Conservation (phyloP, 2,113 vertebrate species). For the Melanostigma gelatinosum region DNA sequence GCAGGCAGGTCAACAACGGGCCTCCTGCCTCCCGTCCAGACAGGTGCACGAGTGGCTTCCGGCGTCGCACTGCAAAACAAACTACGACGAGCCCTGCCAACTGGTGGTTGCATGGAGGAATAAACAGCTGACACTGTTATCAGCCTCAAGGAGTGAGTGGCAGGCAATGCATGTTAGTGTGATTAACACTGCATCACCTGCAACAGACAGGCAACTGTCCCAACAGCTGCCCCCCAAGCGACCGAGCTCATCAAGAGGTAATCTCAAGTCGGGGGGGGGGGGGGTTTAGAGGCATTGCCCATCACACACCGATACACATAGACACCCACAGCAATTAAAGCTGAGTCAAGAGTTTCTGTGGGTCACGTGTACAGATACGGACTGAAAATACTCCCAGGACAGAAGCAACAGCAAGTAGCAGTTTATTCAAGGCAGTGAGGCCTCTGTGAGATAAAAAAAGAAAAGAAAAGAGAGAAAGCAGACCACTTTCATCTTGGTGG, state of each 20-base stretch:
- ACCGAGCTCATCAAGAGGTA: slow-evolving; percentile 33
- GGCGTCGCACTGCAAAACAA: slow-evolving; percentile 27
- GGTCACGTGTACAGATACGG: slow-evolving; percentile 22
- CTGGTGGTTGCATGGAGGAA: slow-evolving; percentile 35
- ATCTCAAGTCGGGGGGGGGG: slow-evolving; percentile 17
- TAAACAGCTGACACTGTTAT: slow-evolving; percentile 72
- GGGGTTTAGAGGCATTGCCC: slow-evolving; percentile 38
- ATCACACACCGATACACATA: slow-evolving; percentile 20
- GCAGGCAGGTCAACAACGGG: slow-evolving; percentile 30
- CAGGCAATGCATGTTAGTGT: slow-evolving; percentile 44
- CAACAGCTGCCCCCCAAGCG: slow-evolving; percentile 65
- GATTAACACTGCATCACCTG: slow-evolving; percentile 71
- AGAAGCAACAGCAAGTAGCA: background rate
- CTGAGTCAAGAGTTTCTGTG: slow-evolving; percentile 27
- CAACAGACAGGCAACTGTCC: slow-evolving; percentile 69
- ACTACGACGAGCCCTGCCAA: slow-evolving; percentile 48
- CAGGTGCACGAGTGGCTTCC: slow-evolving; percentile 54
- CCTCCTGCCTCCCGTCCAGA: slow-evolving; percentile 5
- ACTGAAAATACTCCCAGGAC: slow-evolving; percentile 12
- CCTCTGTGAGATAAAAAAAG: background rate
- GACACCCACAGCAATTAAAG: slow-evolving; percentile 44
- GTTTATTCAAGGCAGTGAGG: slow-evolving; percentile 12
- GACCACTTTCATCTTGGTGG: background rate
- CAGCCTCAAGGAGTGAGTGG: slow-evolving; percentile 30
- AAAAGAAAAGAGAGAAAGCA: background rate